Evolutionary conservation across 2,113 vertebrate species (phyloP).

Genomic region (Rhynchomys soricoides): DNA sequence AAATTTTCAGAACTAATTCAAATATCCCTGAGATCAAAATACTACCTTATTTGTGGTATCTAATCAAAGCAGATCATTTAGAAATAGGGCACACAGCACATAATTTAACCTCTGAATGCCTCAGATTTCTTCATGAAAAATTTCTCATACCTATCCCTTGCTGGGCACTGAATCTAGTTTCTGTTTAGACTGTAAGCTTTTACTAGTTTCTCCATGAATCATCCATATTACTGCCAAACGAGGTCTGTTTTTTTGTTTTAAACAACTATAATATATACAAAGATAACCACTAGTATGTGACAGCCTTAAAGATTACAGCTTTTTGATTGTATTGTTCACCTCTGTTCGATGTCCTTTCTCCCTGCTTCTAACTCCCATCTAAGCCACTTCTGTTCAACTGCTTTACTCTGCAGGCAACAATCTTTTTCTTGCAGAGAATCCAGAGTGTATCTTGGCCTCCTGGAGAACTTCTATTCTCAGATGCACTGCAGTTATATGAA

Average conservation of each 20-base stretch:
- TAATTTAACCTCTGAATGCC: neutral
- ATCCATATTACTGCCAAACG: neutral
- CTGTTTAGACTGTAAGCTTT: neutral
- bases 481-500: neutral
- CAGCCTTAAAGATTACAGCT: neutral
- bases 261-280: neutral
- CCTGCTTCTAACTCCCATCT: conserved; percentile 21
- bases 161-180: neutral
- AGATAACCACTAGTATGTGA: neutral
- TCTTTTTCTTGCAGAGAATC: neutral
- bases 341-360: neutral
- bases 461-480: neutral
- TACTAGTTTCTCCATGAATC: neutral
- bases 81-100: neutral
- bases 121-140: neutral
- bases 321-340: conserved; percentile 8
- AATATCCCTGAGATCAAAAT: conserved; percentile 4
- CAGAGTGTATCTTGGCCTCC: neutral
- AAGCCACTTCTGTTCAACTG: neutral
- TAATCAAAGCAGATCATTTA: conserved; percentile 21
- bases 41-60: neutral
- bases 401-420: neutral
- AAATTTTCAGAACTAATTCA: neutral
- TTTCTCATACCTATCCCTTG: neutral
- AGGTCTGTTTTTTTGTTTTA: conserved; percentile 21